Evolutionary conservation across 1,140 invertebrate species (phyloP), one percentile per base, ranked within the genome.

Genomic region (Homarus americanus): DNA sequence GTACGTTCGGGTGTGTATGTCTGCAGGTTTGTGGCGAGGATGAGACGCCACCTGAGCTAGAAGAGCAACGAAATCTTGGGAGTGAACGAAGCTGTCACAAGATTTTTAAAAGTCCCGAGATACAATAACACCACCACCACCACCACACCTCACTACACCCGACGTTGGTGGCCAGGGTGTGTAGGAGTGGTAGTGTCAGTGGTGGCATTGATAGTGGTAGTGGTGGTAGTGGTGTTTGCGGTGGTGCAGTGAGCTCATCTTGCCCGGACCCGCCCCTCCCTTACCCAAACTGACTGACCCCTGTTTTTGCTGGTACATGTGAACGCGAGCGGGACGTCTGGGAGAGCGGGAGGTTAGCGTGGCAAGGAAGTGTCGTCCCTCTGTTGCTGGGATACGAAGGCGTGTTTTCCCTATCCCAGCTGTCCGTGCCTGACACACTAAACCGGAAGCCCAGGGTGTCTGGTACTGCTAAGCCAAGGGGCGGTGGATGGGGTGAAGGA

Each of bases 1-100:
- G n/a, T n/a, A n/a, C n/a, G 66, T 72, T 9, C 24, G 66, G 10
- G 66, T 79, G 12, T 79, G 38, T 79, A 2, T 79, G 76, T 79
- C 1, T 44, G 76, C 10, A 12, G 9, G 76, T 79, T 0, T 10
- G 76, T 40, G 76, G 28, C 24, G 38, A 20, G 44, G 40, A 24
- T 41, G 24, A n/a, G 15, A 28, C n/a, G n/a, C n/a, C n/a, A n/a
- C n/a, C n/a, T n/a, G n/a, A n/a, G n/a, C n/a, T n/a, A n/a, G n/a
- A n/a, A n/a, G n/a, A n/a, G n/a, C n/a, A n/a, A n/a, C n/a, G n/a
- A n/a, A n/a, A n/a, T n/a, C n/a, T n/a, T n/a, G n/a, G n/a, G n/a
- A n/a, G n/a, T n/a, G n/a, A n/a, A n/a, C n/a, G n/a, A n/a, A n/a
- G n/a, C n/a, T n/a, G n/a, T n/a, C n/a, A n/a, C n/a, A n/a, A n/a